Evolutionary conservation across 2,113 vertebrate species (phyloP), one percentile per base, ranked within the genome.

Genomic region (Oncorhynchus keta): DNA sequence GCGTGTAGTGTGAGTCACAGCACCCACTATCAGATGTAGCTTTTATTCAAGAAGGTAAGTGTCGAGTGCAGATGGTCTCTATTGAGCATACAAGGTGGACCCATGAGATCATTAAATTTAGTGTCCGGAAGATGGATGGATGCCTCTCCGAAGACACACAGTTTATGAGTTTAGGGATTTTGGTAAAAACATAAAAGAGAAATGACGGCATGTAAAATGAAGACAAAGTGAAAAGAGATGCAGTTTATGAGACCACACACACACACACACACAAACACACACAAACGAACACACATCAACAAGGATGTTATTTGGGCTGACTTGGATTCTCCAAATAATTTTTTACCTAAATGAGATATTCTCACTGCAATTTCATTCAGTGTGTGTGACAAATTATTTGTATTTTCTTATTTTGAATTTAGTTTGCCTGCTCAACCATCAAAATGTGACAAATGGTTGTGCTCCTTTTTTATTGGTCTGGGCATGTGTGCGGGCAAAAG

Each of bases 61-160:
- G 8, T 39, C 0, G 49, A 73, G 81, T 77, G 86, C 92, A 93
- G 91, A 92, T 93, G 91, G 92, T 84, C 80, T 77, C 77, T 70
- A 86, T 88, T 91, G 90, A 90, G 81, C 62, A 55, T 75, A 72
- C 45, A 71, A 88, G 85, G 84, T 83, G 79, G 76, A 67, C 76
- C 79, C 79, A 74, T 57, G 77, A 83, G 85, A 91, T 91, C 87
- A 91, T 90, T 91, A 87, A 82, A 90, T 92, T 88, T 85, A 86
- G 87, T 89, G 89, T 91, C 87, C 86, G 45, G 82, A 91, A 92
- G 92, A 92, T 88, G 89, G 91, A 92, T 92, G 91, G 86, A 86
- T 88, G 26, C 81, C 80, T 89, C 89, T 86, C 87, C 79, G 68
- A 88, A 92, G 90, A 91, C 87, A 82, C 76, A 61, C 79, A 86